A percentile compares a stretch with the other conserved stretches of the same genome.
Evolutionary conservation across 1,140 invertebrate species (phyloP).

Genomic region (Papilio dardanus): DNA sequence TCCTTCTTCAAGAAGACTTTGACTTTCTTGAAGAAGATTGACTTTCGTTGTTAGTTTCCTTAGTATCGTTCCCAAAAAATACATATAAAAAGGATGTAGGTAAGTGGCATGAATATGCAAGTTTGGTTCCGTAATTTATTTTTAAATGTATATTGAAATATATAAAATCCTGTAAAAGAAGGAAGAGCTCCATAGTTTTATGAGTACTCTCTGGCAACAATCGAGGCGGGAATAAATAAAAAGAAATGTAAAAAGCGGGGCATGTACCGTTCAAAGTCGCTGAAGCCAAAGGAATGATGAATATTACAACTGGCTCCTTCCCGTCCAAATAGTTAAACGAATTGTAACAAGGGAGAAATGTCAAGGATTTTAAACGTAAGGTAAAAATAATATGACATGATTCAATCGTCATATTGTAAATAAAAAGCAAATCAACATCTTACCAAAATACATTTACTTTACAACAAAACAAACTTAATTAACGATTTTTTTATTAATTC

Average conservation of each 20-base stretch:
- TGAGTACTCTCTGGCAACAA: constrained; percentile 73
- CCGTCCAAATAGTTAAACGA: constrained; percentile 59
- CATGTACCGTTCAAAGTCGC: constrained; percentile 73
- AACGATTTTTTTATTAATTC: no score
- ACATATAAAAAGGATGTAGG: no score
- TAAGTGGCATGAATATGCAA: not conserved
- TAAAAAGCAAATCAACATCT: no score
- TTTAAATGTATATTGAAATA: constrained; percentile 61
- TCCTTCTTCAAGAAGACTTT: no score
- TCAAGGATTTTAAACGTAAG: not conserved
- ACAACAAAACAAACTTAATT: no score
- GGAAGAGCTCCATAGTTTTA: constrained; percentile 69
- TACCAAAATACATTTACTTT: no score
- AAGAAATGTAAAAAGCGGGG: constrained; percentile 67
- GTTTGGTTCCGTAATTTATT: constrained; percentile 42
- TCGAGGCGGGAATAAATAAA: constrained; percentile 74
- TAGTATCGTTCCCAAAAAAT: no score
- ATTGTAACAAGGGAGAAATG: constrained; percentile 41
- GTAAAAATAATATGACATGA: not conserved
- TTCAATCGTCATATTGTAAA: no score
- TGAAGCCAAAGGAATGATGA: constrained; percentile 70
- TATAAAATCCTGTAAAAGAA: constrained; percentile 74
- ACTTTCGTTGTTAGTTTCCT: no score
- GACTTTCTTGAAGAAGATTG: not conserved
- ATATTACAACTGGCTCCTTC: constrained; percentile 68